Conservation (phyloP, 2,888 invertebrate genomes). For the Aradus depressus region DNA sequence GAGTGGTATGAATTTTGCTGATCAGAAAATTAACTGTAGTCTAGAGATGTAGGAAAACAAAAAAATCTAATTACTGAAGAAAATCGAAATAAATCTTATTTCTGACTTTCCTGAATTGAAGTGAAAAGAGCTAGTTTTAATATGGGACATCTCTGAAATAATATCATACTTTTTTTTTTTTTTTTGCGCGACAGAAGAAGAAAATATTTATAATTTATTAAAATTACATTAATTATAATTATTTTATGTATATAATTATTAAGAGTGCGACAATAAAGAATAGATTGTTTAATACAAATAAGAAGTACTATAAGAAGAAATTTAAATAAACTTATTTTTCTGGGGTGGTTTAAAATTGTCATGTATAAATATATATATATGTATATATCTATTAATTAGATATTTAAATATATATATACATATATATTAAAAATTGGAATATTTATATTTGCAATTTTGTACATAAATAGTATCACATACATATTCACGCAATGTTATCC, state of each 20-base stretch:
- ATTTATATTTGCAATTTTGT: conserved; percentile 17
- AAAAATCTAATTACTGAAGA: too few relatives aligned
- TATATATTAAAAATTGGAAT: conserved; percentile 2
- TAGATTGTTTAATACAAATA: conserved; percentile 14
- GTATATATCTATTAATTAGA: too few relatives aligned
- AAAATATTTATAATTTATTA: too few relatives aligned
- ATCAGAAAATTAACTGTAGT: too few relatives aligned
- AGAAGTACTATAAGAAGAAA: conserved; percentile 17
- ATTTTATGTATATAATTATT: conserved; percentile 1
- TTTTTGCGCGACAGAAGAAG: too few relatives aligned
- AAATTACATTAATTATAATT: conserved; percentile 9
- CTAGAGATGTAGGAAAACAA: too few relatives aligned
- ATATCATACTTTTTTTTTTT: too few relatives aligned
- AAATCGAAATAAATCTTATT: too few relatives aligned
- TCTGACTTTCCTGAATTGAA: not conserved
- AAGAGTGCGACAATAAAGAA: conserved; percentile 16
- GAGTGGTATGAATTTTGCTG: too few relatives aligned
- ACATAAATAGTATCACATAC: conserved; percentile 5
- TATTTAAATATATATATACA: conserved; percentile 6
- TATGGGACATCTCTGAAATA: not conserved
- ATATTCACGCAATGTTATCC: conserved; percentile 12
- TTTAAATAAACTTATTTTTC: conserved; percentile 14
- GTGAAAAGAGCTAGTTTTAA: not conserved
- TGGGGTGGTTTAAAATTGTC: conserved; percentile 1
- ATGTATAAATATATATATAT: too few relatives aligned